Evolutionary conservation across 2,888 invertebrate species (phyloP).

Genomic region (Arrhopalites spinosus): DNA sequence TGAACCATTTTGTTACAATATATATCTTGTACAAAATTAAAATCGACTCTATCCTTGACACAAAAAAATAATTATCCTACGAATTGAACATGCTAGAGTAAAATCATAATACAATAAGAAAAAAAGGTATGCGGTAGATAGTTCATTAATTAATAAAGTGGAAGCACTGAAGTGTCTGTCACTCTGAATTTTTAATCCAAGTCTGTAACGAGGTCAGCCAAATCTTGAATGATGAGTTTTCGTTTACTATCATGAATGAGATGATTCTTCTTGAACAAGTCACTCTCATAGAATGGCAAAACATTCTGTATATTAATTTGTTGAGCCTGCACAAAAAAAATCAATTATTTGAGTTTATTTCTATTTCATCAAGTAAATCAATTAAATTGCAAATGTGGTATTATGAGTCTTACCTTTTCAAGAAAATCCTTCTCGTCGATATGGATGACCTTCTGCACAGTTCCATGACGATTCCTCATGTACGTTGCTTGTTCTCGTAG

Average conservation of each 20-base stretch:
- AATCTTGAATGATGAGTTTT: slow-evolving; percentile 81
- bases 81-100: too few relatives aligned
- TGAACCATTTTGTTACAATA: not conserved
- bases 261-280: slow-evolving; percentile 84
- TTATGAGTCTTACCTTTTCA: slow-evolving; percentile 70
- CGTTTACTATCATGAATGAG: slow-evolving; percentile 83
- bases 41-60: not conserved
- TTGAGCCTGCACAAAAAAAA: slow-evolving; percentile 69
- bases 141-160: too few relatives aligned
- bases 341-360: not conserved
- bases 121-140: too few relatives aligned
- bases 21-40: not conserved
- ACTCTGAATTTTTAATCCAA: not conserved
- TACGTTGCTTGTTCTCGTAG: slow-evolving; percentile 88
- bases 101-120: too few relatives aligned
- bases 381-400: not conserved
- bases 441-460: slow-evolving; percentile 69
- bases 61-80: too few relatives aligned
- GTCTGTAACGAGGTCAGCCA: slow-evolving; percentile 36
- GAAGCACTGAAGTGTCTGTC: too few relatives aligned
- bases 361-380: not conserved
- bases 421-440: slow-evolving; percentile 82
- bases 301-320: slow-evolving; percentile 89
- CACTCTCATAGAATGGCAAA: slow-evolving; percentile 87
- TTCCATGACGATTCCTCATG: slow-evolving; percentile 61